Evolutionary conservation across 2,888 invertebrate genomes (phyloP).

Genomic region (Gordius sp.): DNA sequence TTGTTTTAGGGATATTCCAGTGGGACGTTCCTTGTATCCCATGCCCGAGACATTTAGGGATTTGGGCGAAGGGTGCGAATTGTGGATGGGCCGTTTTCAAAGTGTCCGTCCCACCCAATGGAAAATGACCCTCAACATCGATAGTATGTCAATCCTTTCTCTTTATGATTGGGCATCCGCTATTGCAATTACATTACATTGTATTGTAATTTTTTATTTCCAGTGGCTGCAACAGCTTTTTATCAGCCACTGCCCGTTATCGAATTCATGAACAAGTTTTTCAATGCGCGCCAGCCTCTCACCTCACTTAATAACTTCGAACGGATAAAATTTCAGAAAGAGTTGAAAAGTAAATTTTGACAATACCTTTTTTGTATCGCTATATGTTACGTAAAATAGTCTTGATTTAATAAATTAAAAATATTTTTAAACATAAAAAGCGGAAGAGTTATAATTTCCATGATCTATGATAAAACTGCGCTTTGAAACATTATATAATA

Average conservation of each 20-base stretch:
- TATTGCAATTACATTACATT: too few species aligned
- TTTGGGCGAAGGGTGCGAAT: neutral
- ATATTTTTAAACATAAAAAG: too few species aligned
- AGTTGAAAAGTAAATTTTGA: neutral
- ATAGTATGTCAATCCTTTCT: neutral
- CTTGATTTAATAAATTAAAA: too few species aligned
- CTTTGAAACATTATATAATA: too few species aligned
- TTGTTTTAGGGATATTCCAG: neutral
- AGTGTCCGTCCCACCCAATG: constrained; percentile 18
- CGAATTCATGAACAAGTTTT: neutral
- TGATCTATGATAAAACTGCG: too few species aligned
- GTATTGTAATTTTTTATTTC: too few species aligned
- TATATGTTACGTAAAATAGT: too few species aligned
- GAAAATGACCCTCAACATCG: constrained; percentile 18
- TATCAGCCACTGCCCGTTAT: neutral
- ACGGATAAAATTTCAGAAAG: neutral
- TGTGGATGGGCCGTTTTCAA: constrained; percentile 16
- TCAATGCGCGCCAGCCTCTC: neutral
- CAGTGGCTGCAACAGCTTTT: too few species aligned
- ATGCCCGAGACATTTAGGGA: neutral
- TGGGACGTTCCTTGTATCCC: neutral
- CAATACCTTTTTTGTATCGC: neutral
- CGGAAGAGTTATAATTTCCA: too few species aligned
- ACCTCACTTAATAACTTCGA: neutral
- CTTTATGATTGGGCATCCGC: too few species aligned